Conservation (phyloP, 2,888 invertebrate species). For the Agonopterix heracliana region DNA sequence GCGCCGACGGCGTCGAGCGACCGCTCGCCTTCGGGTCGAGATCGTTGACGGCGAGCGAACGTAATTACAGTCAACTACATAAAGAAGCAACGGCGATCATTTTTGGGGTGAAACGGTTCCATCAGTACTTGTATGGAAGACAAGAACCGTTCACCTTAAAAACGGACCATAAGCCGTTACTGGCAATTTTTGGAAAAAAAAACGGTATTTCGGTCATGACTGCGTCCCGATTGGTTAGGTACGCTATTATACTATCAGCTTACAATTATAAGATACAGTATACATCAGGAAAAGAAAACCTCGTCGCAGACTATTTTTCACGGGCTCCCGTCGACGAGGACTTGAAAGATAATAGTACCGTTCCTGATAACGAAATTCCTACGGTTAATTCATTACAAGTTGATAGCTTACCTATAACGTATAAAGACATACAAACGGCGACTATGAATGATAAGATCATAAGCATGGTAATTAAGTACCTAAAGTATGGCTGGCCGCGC, state of each 20-base stretch:
- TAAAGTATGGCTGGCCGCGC: conserved; percentile 15
- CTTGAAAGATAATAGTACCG: background rate
- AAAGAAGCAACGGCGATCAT: conserved; percentile 17
- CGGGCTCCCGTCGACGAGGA: conserved; percentile 2
- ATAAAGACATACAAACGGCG: conserved; percentile 6
- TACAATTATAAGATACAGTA: conserved; percentile 15
- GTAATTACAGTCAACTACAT: conserved; percentile 15
- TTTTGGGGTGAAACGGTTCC: conserved; percentile 11
- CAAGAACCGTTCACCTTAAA: conserved; percentile 14
- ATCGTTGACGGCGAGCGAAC: conserved; percentile 2
- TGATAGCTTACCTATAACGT: background rate
- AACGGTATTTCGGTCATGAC: conserved; percentile 12
- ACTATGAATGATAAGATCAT: conserved; percentile 7
- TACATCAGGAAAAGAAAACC: conserved; percentile 8
- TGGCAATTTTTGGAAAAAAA: conserved; percentile 4
- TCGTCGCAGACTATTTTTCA: conserved; percentile 14
- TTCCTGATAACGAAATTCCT: background rate
- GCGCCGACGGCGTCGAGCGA: conserved; percentile 3
- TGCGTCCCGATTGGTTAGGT: conserved; percentile 13
- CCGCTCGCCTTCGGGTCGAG: conserved; percentile 12
- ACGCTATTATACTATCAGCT: conserved; percentile 14
- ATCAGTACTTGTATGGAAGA: conserved; percentile 16
- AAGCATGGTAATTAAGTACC: conserved; percentile 14
- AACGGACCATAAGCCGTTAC: conserved; percentile 14
- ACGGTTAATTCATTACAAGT: background rate